Evolutionary conservation across 2,113 vertebrate species (phyloP), one percentile per base, ranked within the genome.

Genomic region (Salvelinus namaycush): DNA sequence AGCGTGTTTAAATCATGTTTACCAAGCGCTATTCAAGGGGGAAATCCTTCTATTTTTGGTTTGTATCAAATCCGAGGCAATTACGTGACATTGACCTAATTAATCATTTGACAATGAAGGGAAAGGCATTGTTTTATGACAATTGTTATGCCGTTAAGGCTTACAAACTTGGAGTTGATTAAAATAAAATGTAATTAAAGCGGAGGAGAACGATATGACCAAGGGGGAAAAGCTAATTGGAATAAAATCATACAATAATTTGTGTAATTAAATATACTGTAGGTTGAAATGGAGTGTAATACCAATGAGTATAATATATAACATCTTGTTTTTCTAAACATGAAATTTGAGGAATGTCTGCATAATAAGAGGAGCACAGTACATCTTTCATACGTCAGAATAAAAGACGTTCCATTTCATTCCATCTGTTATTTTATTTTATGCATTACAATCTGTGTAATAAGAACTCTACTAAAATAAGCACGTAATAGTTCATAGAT

Each of bases 111-210:
- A 92, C 90, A 92, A 91, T 91, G 91, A 92, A 89, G 88, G 90
- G 90, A 91, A 92, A 88, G 91, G 90, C 89, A 85, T 90, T 92
- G 89, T 89, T 91, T 90, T 85, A 26, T 26, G 87, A 85, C 81
- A 78, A 87, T 89, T 20, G 81, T 90, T 85, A 86, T 87, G 89
- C 81, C 78, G 88, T 92, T 91, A 90, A 88, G 89, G 74, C 83
- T 81, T 85, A 29, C 93, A 93, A 91, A 90, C 92, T 93, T 93
- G 91, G 82, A 88, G 79, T 86, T 85, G 22, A 86, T 88, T 90
- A 77, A 83, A 90, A 91, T 89, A 89, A 90, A 91, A 90, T 89
- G 89, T 93, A 86, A 93, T 93, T 87, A 93, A 92, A 93, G 89
- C 85, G 64, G 64, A 76, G 83, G 80, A 90, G 90, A 91, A 91